Conservation (phyloP, 2,888 invertebrate species). For the Nyleta sp. region DNA sequence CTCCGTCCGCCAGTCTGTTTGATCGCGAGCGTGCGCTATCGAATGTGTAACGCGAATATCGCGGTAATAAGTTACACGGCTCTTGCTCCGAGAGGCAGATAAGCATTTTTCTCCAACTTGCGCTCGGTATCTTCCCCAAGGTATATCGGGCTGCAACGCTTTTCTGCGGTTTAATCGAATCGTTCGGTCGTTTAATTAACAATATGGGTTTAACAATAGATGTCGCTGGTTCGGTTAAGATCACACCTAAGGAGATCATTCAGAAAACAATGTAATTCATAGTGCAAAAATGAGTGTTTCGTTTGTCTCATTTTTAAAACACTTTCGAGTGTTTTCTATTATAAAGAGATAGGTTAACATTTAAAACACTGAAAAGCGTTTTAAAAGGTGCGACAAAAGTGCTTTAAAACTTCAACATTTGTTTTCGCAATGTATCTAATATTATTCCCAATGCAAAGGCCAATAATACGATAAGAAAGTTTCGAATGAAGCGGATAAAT, state of each 20-base stretch:
- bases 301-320: too few relatives aligned
- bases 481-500: too few relatives aligned
- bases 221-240: neutral
- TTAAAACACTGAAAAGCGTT: too few relatives aligned
- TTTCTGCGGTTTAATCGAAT: neutral
- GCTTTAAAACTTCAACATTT: too few relatives aligned
- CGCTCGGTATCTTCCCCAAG: conserved; percentile 22
- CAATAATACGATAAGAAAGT: too few relatives aligned
- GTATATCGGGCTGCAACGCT: neutral
- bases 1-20: conserved; percentile 40
- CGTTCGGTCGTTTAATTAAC: neutral
- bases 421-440: too few relatives aligned
- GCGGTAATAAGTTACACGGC: conserved; percentile 58
- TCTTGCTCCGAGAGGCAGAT: conserved; percentile 51
- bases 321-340: too few relatives aligned
- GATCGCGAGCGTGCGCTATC: conserved; percentile 50
- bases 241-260: neutral
- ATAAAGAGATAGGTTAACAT: too few relatives aligned
- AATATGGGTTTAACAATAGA: neutral
- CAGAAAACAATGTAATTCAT: too few relatives aligned
- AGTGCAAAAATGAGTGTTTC: too few relatives aligned
- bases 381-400: too few relatives aligned
- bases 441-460: too few relatives aligned
- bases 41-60: conserved; percentile 63
- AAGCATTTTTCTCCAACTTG: conserved; percentile 27